Base-by-base conservation (phyloP, 2,113 vertebrate genomes). In the Craseonycteris thonglongyai region DNA sequence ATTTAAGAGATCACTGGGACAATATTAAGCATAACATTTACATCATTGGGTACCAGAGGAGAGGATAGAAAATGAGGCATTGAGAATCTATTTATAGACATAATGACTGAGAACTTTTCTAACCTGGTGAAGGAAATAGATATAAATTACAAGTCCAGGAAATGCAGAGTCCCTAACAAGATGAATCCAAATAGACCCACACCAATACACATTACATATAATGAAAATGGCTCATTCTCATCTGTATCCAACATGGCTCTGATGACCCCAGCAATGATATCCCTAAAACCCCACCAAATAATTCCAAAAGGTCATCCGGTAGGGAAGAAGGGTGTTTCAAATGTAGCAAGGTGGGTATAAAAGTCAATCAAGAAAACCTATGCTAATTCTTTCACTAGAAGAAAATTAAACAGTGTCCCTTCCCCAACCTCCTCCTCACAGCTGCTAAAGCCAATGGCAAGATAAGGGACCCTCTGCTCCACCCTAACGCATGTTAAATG, bases 261-360 rank as follows among this genome's bases (percentile, higher is more conserved):
- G 69, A 98, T 97, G 63, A 98, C 97, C 93, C 99, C 99, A 95
- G 99, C 98, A 97, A 98, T 99, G 90, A 98, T 97, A 82, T 96
- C 98, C 97, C 96, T 99, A 98, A 93, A 99, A 84, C 95, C 98
- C 97, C 98, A 98, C 98, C 98, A 99, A 97, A 97, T 99, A 98
- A 97, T 99, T 98, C 65, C 98, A 98, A 98, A 98, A 98, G 84
- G 98, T 97, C 97, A 98, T 99, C 98, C 98, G 19, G 24, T 94
- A 7, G 21, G 13, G 24, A 58, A 69, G 42, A 33, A 97, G 0
- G 11, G 3, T 26, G 0, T 4, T 84, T 35, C 42, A 51, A 11
- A 87, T 58, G 22, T 54, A 13, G 45, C n/a, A 69, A 89, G 26
- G 58, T 22, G 15, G 59, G 12, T 33, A 61, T 90, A 33, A 33